A percentile compares a stretch with the other conserved stretches of the same genome.
Conservation (phyloP, 1,140 invertebrate species). For the Penaeus vannamei region DNA sequence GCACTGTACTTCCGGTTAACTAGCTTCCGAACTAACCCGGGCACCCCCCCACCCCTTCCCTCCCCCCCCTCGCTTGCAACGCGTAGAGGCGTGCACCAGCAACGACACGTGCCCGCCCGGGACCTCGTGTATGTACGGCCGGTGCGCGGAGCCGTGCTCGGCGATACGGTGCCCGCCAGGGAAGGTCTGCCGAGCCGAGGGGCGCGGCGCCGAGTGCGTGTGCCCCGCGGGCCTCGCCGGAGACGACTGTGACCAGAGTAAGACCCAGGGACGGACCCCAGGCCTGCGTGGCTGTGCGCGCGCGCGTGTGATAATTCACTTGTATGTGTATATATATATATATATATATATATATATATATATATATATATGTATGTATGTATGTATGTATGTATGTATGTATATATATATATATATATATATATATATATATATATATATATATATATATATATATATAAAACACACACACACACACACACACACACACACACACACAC, state of each 20-base stretch:
- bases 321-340: too few relatives aligned
- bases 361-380: too few relatives aligned
- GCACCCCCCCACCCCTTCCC: slow-evolving; percentile 64
- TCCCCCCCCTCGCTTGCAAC: slow-evolving; percentile 63
- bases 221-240: slow-evolving; percentile 68
- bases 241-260: slow-evolving; percentile 67
- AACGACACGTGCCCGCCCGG: slow-evolving; percentile 65
- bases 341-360: too few relatives aligned
- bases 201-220: slow-evolving; percentile 9
- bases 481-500: too few relatives aligned
- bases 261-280: background rate
- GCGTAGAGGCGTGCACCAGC: slow-evolving; percentile 40
- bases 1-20: slow-evolving; percentile 12
- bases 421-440: too few relatives aligned
- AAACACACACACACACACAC: too few relatives aligned
- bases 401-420: too few relatives aligned
- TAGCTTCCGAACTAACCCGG: slow-evolving; percentile 51
- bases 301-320: too few relatives aligned
- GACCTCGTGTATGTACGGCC: slow-evolving; percentile 68
- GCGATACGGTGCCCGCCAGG: slow-evolving; percentile 31
- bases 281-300: too few relatives aligned
- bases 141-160: slow-evolving; percentile 69
- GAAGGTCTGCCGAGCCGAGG: slow-evolving; percentile 8
- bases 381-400: too few relatives aligned
- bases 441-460: too few relatives aligned